A percentile compares a stretch with the other conserved stretches of the same genome.
phyloP scores from a whole-genome alignment of 2,113 vertebrate species.

The Mugil cephalus region DNA sequence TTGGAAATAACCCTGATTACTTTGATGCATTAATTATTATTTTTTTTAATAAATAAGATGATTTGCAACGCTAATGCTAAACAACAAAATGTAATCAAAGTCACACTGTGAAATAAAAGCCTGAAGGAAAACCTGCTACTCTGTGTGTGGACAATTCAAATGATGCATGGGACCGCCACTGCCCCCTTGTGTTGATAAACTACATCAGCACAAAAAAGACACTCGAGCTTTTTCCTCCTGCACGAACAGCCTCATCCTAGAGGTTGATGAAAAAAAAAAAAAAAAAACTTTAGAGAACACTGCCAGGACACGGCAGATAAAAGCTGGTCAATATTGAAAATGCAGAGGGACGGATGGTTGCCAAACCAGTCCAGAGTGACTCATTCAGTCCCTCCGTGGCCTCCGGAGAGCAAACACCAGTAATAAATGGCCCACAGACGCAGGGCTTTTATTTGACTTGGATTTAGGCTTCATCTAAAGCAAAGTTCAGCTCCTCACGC shows the following conservation, averaged over 20 bases:
- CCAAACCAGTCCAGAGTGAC: slow-evolving; percentile 58
- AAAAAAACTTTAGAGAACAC: slow-evolving; percentile 27
- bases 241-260: not conserved
- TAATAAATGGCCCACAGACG: slow-evolving; percentile 85
- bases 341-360: slow-evolving; percentile 74
- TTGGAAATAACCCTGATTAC: too few species aligned
- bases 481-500: slow-evolving; percentile 55
- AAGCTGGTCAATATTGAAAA: slow-evolving; percentile 90
- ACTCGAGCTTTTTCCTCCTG: not conserved
- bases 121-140: not conserved
- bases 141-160: slow-evolving; percentile 37
- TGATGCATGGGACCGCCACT: slow-evolving; percentile 33
- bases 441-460: slow-evolving; percentile 69
- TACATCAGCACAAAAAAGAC: slow-evolving; percentile 10
- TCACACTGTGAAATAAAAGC: slow-evolving; percentile 14
- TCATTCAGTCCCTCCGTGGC: slow-evolving; percentile 82
- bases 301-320: slow-evolving; percentile 49
- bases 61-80: too few species aligned
- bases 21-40: too few species aligned
- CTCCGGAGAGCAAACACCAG: slow-evolving; percentile 88
- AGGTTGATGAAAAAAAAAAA: too few species aligned
- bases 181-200: slow-evolving; percentile 74
- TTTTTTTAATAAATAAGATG: too few species aligned
- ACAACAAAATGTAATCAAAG: too few species aligned
- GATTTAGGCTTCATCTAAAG: slow-evolving; percentile 54